Percentiles rank a stretch among this genome's conserved stretches.
phyloP scores from a whole-genome alignment of 1,140 invertebrate species.

The Planococcus citri region DNA sequence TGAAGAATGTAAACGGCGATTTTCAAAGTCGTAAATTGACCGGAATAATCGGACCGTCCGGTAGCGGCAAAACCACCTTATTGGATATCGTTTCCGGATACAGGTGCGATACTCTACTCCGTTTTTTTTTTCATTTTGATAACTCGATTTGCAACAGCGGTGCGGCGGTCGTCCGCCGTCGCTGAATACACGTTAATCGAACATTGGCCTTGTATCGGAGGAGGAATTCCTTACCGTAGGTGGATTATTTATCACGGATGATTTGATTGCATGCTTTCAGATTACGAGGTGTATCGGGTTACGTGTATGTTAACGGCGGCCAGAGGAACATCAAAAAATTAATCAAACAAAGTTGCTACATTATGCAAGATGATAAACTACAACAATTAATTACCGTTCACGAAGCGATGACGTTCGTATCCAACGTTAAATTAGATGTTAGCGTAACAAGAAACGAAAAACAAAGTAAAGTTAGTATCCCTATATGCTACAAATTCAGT shows the following conservation, averaged over 20 bases:
- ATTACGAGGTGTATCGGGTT: constrained; percentile 17
- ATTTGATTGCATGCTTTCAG: constrained; percentile 9
- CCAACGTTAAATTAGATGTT: neutral
- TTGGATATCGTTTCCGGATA: constrained; percentile 84
- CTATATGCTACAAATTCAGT: too few relatives aligned
- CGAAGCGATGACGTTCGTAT: constrained; percentile 67
- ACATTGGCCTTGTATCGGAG: too few relatives aligned
- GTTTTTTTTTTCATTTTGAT: too few relatives aligned
- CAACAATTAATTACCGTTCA: constrained; percentile 63
- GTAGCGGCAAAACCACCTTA: constrained; percentile 82
- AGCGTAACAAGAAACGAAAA: neutral
- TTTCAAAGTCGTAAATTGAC: constrained; percentile 66
- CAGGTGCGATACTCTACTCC: constrained; percentile 46
- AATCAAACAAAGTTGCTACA: constrained; percentile 69
- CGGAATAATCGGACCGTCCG: constrained; percentile 88
- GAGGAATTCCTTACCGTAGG: too few relatives aligned
- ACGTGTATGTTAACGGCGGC: constrained; percentile 19
- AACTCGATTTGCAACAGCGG: too few relatives aligned
- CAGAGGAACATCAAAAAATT: constrained; percentile 32
- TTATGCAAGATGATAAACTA: constrained; percentile 77
- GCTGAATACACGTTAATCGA: too few relatives aligned
- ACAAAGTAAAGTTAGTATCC: neutral
- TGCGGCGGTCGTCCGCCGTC: too few relatives aligned
- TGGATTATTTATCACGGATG: too few relatives aligned
- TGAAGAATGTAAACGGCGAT: constrained; percentile 73